Base-by-base conservation (phyloP, 2,888 invertebrate species). In the Phyto melanocephala region DNA sequence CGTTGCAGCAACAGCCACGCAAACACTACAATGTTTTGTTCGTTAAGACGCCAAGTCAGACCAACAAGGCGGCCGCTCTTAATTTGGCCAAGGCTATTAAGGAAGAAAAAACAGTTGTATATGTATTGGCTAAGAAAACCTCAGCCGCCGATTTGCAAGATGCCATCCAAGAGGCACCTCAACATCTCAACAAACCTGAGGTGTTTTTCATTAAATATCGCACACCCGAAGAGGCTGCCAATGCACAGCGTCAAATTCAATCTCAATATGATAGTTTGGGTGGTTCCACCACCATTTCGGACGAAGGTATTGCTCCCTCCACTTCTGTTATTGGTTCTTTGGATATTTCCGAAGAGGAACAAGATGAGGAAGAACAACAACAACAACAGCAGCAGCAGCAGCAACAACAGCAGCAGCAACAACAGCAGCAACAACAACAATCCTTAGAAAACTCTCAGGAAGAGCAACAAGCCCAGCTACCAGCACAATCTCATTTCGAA, bases 161-260 rank as follows among this genome's bases (percentile, higher is more conserved):
- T 11, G 89, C 90, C 63, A 86, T 89, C 13, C 86, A 87, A 65
- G 89, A 90, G 37, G 87, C 88, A 2, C 90, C 90, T 33, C 88
- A 90, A 63, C 86, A 86, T 28, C 87, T 90, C 47, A 89, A 87
- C 81, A 91, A 91, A 83, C 91, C 91, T 13, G 91, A 91, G 83
- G 91, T 91, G 68, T 91, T 90, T 89, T 91, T 91, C 85, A 91
- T 91, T 78, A 91, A 91, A 80, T 91, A 91, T 65, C 90, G 90
- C 72, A 91, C 90, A 0, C 88, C 90, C 20, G 90, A 90, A 85
- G 91, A 91, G 83, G 91, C 91, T 1, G 84, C 86, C 74, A 88
- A 90, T 84, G 91, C 91, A 2, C 91, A 91, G 83, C 88, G 87
- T 11, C 88, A 90, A 86, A 91, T 91, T 78, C 91, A 91, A 86